Evolutionary conservation across 2,888 invertebrate species (phyloP).

Genomic region (Caenorhabditis sp.): DNA sequence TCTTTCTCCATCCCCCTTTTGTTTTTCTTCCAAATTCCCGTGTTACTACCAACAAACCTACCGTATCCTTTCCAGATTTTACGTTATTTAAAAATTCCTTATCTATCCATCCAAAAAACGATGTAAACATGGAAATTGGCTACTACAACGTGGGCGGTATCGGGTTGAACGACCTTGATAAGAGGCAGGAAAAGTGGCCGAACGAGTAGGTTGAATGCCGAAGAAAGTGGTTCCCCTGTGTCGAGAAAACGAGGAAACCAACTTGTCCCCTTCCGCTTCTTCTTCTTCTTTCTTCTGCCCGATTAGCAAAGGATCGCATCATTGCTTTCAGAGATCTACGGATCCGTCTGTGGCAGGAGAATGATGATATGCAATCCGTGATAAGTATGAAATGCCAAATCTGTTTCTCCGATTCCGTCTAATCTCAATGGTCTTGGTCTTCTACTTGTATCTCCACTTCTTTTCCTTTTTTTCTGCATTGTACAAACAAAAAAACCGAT

Average conservation of each 20-base stretch:
- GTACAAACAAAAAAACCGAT: too few relatives aligned
- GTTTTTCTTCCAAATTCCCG: background rate
- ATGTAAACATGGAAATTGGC: background rate
- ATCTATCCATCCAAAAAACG: background rate
- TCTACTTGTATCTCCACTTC: too few relatives aligned
- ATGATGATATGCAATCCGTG: background rate
- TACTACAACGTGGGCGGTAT: constrained; percentile 6
- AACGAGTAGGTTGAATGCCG: constrained; percentile 6
- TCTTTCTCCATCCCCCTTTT: background rate
- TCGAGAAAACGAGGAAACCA: background rate
- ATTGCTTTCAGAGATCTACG: too few relatives aligned
- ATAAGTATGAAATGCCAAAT: too few relatives aligned
- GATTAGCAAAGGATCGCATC: constrained; percentile 4
- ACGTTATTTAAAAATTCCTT: background rate
- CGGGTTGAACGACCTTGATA: constrained; percentile 22
- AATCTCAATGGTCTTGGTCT: too few relatives aligned
- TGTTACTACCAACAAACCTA: too few relatives aligned
- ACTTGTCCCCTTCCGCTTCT: background rate
- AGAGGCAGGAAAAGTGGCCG: constrained; percentile 10
- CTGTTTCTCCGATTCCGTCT: too few relatives aligned
- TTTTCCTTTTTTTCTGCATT: too few relatives aligned
- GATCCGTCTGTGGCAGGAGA: too few relatives aligned
- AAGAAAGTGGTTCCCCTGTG: background rate
- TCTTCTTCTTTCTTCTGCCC: background rate
- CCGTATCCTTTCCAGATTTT: too few relatives aligned